phyloP scores from a whole-genome alignment of 2,113 vertebrate species.

The Nanorana parkeri region DNA sequence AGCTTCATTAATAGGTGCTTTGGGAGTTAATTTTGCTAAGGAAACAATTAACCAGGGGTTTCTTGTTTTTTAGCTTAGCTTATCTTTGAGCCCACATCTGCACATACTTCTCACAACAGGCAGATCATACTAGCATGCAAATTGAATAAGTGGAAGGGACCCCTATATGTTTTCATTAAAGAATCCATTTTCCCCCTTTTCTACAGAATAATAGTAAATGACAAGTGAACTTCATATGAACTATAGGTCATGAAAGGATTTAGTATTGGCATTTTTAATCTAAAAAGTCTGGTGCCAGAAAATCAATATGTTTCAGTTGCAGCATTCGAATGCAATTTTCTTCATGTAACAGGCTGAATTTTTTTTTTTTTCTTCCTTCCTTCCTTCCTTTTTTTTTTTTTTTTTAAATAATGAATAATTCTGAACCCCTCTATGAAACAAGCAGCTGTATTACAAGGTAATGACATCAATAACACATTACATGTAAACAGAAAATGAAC shows the following conservation, averaged over 20 bases:
- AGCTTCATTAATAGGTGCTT: conserved; percentile 42
- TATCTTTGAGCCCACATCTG: conserved; percentile 58
- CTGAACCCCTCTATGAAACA: conserved; percentile 82
- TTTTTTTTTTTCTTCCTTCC: conserved; percentile 72
- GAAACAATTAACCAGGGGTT: conserved; percentile 68
- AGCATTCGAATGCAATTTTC: conserved; percentile 83
- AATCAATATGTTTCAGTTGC: conserved; percentile 93
- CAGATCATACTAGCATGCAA: conserved; percentile 78
- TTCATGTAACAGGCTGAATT: conserved; percentile 76
- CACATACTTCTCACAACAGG: conserved; percentile 63
- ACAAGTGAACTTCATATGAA: conserved; percentile 97
- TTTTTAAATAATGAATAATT: conserved; percentile 82
- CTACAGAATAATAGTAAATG: conserved; percentile 93
- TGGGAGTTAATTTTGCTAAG: conserved; percentile 63
- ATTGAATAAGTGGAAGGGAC: conserved; percentile 70
- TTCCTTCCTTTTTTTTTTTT: conserved; percentile 71
- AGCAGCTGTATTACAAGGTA: conserved; percentile 80
- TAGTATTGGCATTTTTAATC: conserved; percentile 98
- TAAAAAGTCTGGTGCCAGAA: conserved; percentile 88
- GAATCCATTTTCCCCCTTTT: conserved; percentile 72
- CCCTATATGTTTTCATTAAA: conserved; percentile 84
- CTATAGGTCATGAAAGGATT: conserved; percentile 90
- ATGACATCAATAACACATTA: conserved; percentile 84
- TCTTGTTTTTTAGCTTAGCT: conserved; percentile 66
- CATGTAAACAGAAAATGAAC: conserved; percentile 89